Evolutionary conservation across 2,888 invertebrate species (phyloP), one percentile per base, ranked within the genome.

Genomic region (Phaonia tiefii): DNA sequence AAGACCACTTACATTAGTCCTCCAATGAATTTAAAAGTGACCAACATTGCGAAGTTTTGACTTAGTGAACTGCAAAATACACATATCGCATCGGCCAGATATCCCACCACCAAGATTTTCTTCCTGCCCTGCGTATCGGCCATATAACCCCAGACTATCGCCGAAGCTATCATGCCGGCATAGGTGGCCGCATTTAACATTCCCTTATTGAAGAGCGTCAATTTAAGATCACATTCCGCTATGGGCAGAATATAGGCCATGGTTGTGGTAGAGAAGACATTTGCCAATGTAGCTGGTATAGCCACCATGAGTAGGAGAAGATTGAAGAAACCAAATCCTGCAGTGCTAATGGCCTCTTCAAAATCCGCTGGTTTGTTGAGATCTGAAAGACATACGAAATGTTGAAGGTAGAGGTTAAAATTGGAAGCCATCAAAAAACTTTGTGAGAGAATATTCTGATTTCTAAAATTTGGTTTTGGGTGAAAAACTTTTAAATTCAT

Each of bases 131-230:
- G 92, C 0, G 94, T 94, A 87, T 96, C 96, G 0, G 95, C 94
- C 5, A 96, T 89, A 86, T 94, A 95, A 0, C 96, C 96, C 96
- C 96, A 96, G 2, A 95, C 82, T 87, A 95, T 92, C 0, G 95
- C 94, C 46, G 95, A 95, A 0, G 93, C 92, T 84, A 95, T 94
- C 95, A 96, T 96, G 94, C 96, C 96, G 87, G 93, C 92, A 90
- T 95, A 96, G 3, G 95, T 94, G 79, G 94, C 92, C 0, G 94
- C 94, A 79, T 94, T 94, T 1, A 96, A 90, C 0, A 93, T 91
- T 2, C 96, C 96, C 91, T 96, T 95, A 66, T 95, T 93, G 25
- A 94, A 87, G 8, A 94, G 89, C 0, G 93, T 92, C 51, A 96
- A 91, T 42, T 93, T 89, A 85, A 96, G 92, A 86, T 95, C 95